phyloP scores from a whole-genome alignment of 2,113 vertebrate species.

The Thunnus maccoyii region DNA sequence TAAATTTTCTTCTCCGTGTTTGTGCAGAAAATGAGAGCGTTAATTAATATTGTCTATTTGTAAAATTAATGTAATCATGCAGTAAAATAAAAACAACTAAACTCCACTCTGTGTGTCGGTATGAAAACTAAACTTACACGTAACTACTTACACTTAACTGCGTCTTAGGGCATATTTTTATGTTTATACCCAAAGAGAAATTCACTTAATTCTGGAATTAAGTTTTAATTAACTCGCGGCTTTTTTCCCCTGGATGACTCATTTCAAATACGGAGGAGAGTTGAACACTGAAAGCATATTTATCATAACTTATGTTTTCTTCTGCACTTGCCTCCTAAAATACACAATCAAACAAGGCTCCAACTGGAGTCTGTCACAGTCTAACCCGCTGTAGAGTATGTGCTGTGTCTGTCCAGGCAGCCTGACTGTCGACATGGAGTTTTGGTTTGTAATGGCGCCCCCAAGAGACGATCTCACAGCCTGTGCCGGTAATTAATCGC shows the following conservation, averaged over 20 bases:
- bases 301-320: neutral
- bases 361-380: neutral
- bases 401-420: neutral
- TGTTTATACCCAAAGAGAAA: too few species aligned
- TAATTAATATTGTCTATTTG: neutral
- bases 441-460: slow-evolving; percentile 77
- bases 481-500: neutral
- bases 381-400: neutral
- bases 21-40: rapidly evolving
- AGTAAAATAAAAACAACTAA: neutral
- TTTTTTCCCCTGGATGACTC: neutral
- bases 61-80: neutral
- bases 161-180: too few species aligned
- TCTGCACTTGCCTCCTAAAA: neutral
- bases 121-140: too few species aligned
- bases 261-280: too few species aligned
- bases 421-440: neutral
- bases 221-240: neutral
- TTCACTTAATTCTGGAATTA: too few species aligned
- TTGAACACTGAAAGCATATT: neutral
- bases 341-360: neutral
- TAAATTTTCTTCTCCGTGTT: neutral
- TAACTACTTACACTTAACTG: neutral
- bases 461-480: slow-evolving; percentile 62
- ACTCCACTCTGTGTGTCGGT: neutral